phyloP scores from a whole-genome alignment of 1,140 invertebrate species.

The Drosophila pectinifera region DNA sequence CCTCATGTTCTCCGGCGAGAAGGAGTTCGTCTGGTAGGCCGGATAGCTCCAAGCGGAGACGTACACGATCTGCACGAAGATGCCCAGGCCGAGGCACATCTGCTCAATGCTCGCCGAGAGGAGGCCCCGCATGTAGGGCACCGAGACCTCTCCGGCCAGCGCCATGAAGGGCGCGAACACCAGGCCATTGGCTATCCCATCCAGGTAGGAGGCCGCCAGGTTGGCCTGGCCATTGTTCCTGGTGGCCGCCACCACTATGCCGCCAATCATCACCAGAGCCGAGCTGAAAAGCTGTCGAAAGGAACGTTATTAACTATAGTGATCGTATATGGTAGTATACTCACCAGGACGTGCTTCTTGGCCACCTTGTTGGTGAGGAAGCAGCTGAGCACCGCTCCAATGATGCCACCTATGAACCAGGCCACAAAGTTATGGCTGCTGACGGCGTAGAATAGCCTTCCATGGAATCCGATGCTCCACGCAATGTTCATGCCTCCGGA shows the following conservation, averaged over 20 bases:
- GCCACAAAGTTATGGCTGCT: slow-evolving; percentile 34
- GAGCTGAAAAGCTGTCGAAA: slow-evolving; percentile 45
- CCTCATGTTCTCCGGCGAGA: slow-evolving; percentile 48
- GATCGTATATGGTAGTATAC: not conserved
- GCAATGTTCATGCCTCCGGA: slow-evolving; percentile 77
- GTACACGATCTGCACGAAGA: slow-evolving; percentile 60
- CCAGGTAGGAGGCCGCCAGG: slow-evolving; percentile 50
- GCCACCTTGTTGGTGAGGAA: slow-evolving; percentile 51
- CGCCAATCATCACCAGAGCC: slow-evolving; percentile 50
- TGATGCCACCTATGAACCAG: slow-evolving; percentile 71
- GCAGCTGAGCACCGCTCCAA: slow-evolving; percentile 51
- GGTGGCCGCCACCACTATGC: slow-evolving; percentile 37
- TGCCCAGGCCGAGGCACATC: slow-evolving; percentile 31
- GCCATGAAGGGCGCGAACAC: slow-evolving; percentile 61
- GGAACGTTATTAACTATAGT: not conserved
- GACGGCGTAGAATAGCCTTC: fast-evolving
- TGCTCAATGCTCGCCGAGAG: slow-evolving; percentile 45
- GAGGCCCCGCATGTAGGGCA: slow-evolving; percentile 47
- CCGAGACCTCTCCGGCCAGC: slow-evolving; percentile 51
- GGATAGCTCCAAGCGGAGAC: slow-evolving; percentile 13
- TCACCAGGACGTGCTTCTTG: slow-evolving; percentile 59
- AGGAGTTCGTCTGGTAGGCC: not conserved
- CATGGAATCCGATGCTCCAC: slow-evolving; percentile 61
- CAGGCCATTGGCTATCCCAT: slow-evolving; percentile 67
- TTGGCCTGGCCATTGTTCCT: not conserved